Conservation (phyloP, 2,113 vertebrate genomes). For the Onychorhynchus coronatus region DNA sequence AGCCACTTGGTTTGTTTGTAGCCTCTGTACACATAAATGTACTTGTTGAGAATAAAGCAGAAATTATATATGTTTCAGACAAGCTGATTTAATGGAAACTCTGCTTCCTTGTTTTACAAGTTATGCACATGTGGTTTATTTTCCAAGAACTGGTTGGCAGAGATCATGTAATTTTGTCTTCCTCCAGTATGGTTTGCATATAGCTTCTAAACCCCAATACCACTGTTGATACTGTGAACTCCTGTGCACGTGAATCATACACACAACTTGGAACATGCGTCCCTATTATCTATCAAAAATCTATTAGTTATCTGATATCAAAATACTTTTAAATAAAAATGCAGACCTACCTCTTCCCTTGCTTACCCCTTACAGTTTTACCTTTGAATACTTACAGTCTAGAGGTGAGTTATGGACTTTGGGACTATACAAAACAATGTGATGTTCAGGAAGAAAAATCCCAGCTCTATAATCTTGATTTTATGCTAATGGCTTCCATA, state of each 20-base stretch:
- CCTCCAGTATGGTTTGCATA: not conserved
- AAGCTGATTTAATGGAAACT: not conserved
- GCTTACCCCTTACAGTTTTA: not conserved
- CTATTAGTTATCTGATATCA: not conserved
- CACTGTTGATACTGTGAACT: not conserved
- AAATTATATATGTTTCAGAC: not conserved
- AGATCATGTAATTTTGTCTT: not conserved
- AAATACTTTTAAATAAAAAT: not conserved
- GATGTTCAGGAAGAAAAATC: not conserved
- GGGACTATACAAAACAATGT: not conserved
- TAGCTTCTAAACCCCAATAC: not conserved
- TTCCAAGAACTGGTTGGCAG: constrained; percentile 1
- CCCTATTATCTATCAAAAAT: not conserved
- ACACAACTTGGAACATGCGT: not conserved
- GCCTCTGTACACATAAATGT: not conserved
- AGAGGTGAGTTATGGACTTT: not conserved
- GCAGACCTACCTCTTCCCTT: not conserved
- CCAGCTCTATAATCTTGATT: not conserved
- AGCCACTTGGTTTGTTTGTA: not conserved
- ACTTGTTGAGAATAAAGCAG: not conserved
- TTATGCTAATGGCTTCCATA: not conserved
- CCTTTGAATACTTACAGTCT: not conserved
- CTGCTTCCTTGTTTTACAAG: not conserved
- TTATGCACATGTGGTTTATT: not conserved
- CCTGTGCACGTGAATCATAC: not conserved